phyloP scores from a whole-genome alignment of 2,113 vertebrate genomes.

The Vidua chalybeata region DNA sequence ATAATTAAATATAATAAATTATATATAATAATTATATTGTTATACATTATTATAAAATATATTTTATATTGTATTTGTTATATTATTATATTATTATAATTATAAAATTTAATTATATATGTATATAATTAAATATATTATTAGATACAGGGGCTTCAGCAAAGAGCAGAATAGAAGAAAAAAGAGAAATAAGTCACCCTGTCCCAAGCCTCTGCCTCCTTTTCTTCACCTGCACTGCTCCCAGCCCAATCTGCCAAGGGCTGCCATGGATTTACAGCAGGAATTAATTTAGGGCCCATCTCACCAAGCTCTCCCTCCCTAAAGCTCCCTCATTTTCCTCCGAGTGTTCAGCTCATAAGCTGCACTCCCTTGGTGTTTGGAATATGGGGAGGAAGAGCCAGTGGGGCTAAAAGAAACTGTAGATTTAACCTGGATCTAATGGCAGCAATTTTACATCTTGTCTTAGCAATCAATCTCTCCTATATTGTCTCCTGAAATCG shows the following conservation, averaged over 20 bases:
- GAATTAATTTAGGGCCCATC: background rate
- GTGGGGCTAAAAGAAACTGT: background rate
- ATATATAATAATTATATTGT: too few species aligned
- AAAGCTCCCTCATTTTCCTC: conserved; percentile 57
- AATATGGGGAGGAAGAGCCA: conserved; percentile 13
- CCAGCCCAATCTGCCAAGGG: background rate
- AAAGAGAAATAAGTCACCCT: background rate
- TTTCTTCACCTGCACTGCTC: background rate
- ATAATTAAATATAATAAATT: background rate
- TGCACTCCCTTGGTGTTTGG: conserved; percentile 48
- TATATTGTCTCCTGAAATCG: background rate
- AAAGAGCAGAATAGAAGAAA: background rate
- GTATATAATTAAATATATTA: background rate
- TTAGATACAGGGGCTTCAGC: background rate
- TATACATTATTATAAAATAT: too few species aligned
- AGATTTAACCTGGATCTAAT: background rate
- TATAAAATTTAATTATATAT: too few species aligned
- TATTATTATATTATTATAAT: too few species aligned
- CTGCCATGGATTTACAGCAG: background rate
- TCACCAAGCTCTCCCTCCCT: background rate
- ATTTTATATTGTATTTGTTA: too few species aligned
- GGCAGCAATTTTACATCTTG: background rate
- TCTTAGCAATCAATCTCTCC: conserved; percentile 12
- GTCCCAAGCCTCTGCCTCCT: background rate
- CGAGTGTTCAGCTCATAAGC: conserved; percentile 45